Base-by-base conservation (phyloP, 1,140 invertebrate genomes). In the Rhyzopertha dominica region DNA sequence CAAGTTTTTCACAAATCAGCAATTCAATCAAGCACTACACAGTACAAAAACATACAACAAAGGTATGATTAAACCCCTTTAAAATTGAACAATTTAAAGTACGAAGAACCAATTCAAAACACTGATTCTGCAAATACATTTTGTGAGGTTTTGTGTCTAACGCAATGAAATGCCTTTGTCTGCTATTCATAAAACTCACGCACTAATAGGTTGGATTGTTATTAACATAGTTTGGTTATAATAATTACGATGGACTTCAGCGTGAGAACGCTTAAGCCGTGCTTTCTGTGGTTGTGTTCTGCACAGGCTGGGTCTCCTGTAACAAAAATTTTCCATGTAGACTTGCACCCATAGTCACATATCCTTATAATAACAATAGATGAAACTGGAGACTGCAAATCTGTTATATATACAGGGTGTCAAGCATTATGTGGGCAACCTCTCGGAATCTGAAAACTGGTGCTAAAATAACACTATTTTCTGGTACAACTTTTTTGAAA, bases 261-360 rank as follows among this genome's bases (percentile, higher is more conserved):
- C 52, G 48, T 49, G 54, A 49, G 44, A 37, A 43, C 52, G 49
- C 53, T 71, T 75, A 76, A 70, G 73, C 71, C 62, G 69, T 71
- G 69, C 74, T 74, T 62, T 78, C 71, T 38, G 74, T 68, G 51
- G 74, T 71, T 53, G 74, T 69, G 50, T 74, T 71, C 58, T 73
- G 69, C 63, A 74, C 73, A 52, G 70, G 67, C 55, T 76, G 74
- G 56, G 64, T 71, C 23, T 76, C 73, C 73, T 75, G 57, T 2
- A 70, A 72, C 32, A 47, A 53, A 44, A 40, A 47, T 8, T 28
- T n/a, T n/a, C n/a, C n/a, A n/a, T n/a, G n/a, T n/a, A n/a, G n/a
- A n/a, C n/a, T n/a, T n/a, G n/a, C n/a, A n/a, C n/a, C n/a, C n/a
- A n/a, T n/a, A n/a, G n/a, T n/a, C n/a, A n/a, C n/a, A n/a, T n/a